A percentile compares a stretch with the other conserved stretches of the same genome.
phyloP scores from a whole-genome alignment of 2,888 invertebrate genomes.

The Dendrolimus houi region DNA sequence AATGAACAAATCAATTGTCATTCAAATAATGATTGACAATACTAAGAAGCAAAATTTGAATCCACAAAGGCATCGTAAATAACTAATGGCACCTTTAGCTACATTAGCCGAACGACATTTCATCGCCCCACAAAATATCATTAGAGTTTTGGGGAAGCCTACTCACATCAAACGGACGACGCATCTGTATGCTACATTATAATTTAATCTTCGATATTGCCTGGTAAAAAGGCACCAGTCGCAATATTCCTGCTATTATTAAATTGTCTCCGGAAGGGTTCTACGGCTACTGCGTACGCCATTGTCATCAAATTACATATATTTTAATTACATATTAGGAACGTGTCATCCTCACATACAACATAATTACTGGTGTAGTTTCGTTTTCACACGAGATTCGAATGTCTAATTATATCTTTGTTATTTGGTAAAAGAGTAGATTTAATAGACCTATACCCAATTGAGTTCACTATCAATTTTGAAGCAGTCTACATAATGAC shows the following conservation, averaged over 20 bases:
- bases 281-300: constrained; percentile 19
- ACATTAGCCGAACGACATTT: not conserved
- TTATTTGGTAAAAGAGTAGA: too few relatives aligned
- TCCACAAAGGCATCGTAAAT: not conserved
- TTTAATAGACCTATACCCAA: too few relatives aligned
- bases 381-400: too few relatives aligned
- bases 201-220: constrained; percentile 66
- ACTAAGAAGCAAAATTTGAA: not conserved
- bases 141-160: constrained; percentile 52
- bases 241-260: constrained; percentile 50
- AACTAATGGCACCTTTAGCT: not conserved
- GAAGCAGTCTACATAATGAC: too few relatives aligned
- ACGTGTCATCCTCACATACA: not conserved
- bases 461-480: too few relatives aligned
- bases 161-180: constrained; percentile 66
- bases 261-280: constrained; percentile 54
- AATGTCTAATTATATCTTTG: too few relatives aligned
- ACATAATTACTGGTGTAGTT: too few relatives aligned
- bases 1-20: too few relatives aligned
- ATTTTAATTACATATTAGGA: not conserved
- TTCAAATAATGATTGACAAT: not conserved
- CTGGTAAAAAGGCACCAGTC: constrained; percentile 58
- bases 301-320: constrained; percentile 3
- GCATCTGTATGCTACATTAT: constrained; percentile 56
- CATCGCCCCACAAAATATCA: constrained; percentile 58